Conservation (phyloP, 2,888 invertebrate genomes). For the Rhamnusium bicolor region DNA sequence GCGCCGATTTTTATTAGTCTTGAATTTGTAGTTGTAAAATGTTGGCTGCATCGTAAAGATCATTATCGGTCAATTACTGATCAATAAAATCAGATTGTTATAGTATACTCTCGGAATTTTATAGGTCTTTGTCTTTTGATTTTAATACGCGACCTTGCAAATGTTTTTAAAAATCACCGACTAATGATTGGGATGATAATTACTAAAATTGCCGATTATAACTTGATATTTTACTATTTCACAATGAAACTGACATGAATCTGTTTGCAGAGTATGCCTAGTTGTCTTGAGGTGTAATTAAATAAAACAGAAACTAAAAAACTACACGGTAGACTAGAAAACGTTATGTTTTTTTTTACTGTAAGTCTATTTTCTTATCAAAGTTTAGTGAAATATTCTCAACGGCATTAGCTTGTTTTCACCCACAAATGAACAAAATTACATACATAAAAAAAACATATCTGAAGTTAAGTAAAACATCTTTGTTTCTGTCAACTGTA, state of each 20-base stretch:
- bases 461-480: no score
- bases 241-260: not conserved
- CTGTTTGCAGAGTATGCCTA: no score
- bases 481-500: no score
- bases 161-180: not conserved
- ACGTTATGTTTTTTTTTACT: no score
- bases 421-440: no score
- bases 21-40: conserved; percentile 65
- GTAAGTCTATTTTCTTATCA: no score
- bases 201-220: not conserved
- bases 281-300: no score
- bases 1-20: conserved; percentile 62
- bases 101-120: conserved; percentile 40
- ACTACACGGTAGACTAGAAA: no score
- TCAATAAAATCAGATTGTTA: conserved; percentile 65
- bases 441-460: no score
- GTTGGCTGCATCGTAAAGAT: conserved; percentile 62
- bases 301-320: no score
- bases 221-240: not conserved
- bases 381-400: no score
- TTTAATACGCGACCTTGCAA: conserved; percentile 21
- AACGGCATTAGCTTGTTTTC: no score
- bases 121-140: conserved; percentile 24
- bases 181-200: conserved; percentile 9
- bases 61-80: conserved; percentile 66